Evolutionary conservation across 2,797 vertebrate genomes (phyloP), one percentile per base, ranked within the genome.

Genomic region (Ceyx erithaca): DNA sequence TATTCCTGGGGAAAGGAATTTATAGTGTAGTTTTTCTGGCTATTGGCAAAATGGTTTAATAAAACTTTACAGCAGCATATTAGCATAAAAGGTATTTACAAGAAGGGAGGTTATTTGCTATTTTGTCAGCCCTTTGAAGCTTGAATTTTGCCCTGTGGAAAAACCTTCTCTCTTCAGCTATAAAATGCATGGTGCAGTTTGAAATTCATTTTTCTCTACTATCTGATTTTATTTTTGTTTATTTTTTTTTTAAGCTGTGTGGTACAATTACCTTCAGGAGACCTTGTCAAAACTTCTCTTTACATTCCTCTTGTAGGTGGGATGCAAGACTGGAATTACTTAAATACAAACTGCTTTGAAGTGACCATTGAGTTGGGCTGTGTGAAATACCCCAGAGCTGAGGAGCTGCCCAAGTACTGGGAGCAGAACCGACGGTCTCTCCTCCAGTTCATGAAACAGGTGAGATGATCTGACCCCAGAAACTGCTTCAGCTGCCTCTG

Each of bases 301-400:
- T 63, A 40, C 63, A 10, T 90, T 92, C 87, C 80, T 77, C 19
- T 55, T 78, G 31, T 95, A 99, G 99, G 99, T 92, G 99, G 99
- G 48, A 99, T 99, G 99, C 99, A 99, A 94, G 99, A 99, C 97
- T 99, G 99, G 99, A 99, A 99, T 97, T 99, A 99, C 94, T 69
- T 99, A 23, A 98, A 99, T 92, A 99, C 99, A 22, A 99, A 99
- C 97, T 99, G 99, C 94, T 99, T 99, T 96, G 99, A 99, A 97
- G 99, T 99, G 93, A 99, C 99, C 67, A 99, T 99, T 37, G 99
- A 99, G 97, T 90, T 99, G 92, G 98, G 99, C 89, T 99, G 99
- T 95, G 95, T 98, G 61, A 99, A 99, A 96, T 99, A 99, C 48
- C 99, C 99, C 5, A 63, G 51, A 84, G 98, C 98, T 25, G 94